Evolutionary conservation across 2,113 vertebrate species (phyloP).

Genomic region (Poecile atricapillus): DNA sequence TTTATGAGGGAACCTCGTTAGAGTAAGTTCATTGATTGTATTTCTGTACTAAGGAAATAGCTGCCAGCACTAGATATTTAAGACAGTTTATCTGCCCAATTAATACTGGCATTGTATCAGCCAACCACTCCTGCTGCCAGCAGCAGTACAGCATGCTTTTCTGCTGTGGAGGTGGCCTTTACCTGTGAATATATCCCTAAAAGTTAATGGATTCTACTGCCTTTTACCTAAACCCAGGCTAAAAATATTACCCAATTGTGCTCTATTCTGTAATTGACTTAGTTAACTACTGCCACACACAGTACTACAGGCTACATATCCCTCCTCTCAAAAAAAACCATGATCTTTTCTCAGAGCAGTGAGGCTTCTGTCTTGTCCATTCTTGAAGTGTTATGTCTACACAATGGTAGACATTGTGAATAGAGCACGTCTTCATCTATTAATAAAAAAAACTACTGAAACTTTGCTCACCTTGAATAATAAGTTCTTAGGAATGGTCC

Average conservation of each 20-base stretch:
- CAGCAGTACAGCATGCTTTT: background rate
- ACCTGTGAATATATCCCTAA: background rate
- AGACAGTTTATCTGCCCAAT: slow-evolving; percentile 50
- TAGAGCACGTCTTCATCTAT: background rate
- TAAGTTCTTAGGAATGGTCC: slow-evolving; percentile 75
- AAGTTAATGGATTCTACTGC: background rate
- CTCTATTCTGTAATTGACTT: background rate
- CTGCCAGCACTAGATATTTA: slow-evolving; percentile 36
- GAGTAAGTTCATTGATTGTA: slow-evolving; percentile 32
- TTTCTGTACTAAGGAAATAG: slow-evolving; percentile 47
- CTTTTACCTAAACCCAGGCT: slow-evolving; percentile 9
- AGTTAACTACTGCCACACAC: background rate
- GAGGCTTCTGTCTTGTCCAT: background rate
- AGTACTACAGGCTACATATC: background rate
- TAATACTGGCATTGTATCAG: background rate
- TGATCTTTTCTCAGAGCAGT: background rate
- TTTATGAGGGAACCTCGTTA: slow-evolving; percentile 49
- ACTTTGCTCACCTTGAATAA: slow-evolving; percentile 79
- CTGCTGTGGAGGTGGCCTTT: background rate
- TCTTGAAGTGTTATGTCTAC: background rate
- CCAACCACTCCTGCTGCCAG: background rate
- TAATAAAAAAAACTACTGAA: slow-evolving; percentile 66
- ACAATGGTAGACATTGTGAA: background rate
- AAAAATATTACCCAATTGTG: background rate
- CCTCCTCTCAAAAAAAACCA: background rate